phyloP scores from a whole-genome alignment of 1,140 invertebrate genomes.

The Drosophila micromelanica region DNA sequence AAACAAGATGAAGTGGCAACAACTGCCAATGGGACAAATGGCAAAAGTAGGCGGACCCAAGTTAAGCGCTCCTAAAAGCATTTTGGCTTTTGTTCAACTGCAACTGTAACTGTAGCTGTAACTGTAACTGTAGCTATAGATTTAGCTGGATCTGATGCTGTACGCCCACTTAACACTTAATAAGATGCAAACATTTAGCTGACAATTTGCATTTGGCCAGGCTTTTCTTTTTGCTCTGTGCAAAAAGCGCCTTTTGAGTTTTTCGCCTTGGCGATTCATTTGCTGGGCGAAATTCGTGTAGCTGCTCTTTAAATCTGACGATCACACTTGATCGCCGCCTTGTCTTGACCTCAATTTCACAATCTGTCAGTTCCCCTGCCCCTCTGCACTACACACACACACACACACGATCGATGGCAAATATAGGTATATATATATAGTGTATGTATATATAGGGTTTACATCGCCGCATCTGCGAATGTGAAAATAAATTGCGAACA shows the following conservation, averaged over 20 bases:
- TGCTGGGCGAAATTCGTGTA: neutral
- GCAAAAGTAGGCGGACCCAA: slow-evolving; percentile 20
- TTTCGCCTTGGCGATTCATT: neutral
- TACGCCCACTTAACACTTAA: slow-evolving; percentile 17
- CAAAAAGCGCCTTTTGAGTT: no score
- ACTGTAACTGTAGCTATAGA: slow-evolving; percentile 10
- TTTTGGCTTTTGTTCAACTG: slow-evolving; percentile 41
- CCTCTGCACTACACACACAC: neutral
- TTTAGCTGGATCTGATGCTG: neutral
- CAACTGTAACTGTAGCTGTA: slow-evolving; percentile 1
- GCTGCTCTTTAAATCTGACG: slow-evolving; percentile 17
- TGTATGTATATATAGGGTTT: neutral
- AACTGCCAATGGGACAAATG: slow-evolving; percentile 7
- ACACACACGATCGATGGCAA: slow-evolving; percentile 48
- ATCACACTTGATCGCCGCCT: slow-evolving; percentile 44
- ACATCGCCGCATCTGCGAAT: slow-evolving; percentile 11
- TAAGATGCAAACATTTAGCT: neutral
- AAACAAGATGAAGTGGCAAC: slow-evolving; percentile 7
- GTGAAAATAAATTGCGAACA: slow-evolving; percentile 10
- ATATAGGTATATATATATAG: slow-evolving; percentile 32
- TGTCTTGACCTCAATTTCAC: slow-evolving; percentile 72
- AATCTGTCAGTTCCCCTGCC: no score
- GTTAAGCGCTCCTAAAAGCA: slow-evolving; percentile 41
- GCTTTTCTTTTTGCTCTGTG: neutral
- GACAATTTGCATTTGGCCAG: neutral